Evolutionary conservation across 64 coral and sea anemone species (phyloP).

Genomic region (Platygyra sinensis): DNA sequence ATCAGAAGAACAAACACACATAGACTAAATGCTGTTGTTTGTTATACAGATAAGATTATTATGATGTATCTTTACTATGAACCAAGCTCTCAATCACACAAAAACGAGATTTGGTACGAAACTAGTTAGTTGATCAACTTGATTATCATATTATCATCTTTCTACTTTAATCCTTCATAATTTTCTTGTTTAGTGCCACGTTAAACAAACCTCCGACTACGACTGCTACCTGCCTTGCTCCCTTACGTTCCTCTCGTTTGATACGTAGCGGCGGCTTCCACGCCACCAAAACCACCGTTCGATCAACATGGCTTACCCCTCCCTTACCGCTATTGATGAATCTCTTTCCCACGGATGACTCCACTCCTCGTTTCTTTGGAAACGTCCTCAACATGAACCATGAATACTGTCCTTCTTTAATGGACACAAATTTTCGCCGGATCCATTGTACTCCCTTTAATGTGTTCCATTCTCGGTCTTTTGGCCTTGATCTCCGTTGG

Average conservation of each 20-base stretch:
- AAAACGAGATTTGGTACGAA: too few species aligned
- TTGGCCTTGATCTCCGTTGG: slow-evolving; percentile 70
- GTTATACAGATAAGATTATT: too few species aligned
- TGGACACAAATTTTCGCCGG: slow-evolving; percentile 21
- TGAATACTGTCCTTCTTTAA: not conserved
- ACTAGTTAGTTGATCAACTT: not conserved
- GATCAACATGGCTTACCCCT: not conserved
- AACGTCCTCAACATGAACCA: slow-evolving; percentile 34
- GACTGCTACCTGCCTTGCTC: too few species aligned
- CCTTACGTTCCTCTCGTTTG: slow-evolving; percentile 41
- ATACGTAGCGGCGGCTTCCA: slow-evolving; percentile 29
- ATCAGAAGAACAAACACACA: too few species aligned
- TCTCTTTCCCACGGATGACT: slow-evolving; percentile 35
- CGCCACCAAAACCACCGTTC: slow-evolving; percentile 70
- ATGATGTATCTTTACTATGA: too few species aligned
- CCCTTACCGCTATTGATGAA: slow-evolving; percentile 62
- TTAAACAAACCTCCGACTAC: slow-evolving; percentile 82
- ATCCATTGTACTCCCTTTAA: slow-evolving; percentile 48
- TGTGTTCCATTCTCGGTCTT: slow-evolving; percentile 58
- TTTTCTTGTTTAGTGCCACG: slow-evolving; percentile 46
- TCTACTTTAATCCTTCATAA: slow-evolving; percentile 35
- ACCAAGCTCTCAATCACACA: too few species aligned
- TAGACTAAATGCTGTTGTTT: too few species aligned
- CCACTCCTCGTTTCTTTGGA: slow-evolving; percentile 22
- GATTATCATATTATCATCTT: slow-evolving; percentile 63